Percentiles rank a stretch among this genome's conserved stretches.
phyloP scores from a whole-genome alignment of 1,140 invertebrate genomes.

The Mesaphorura yosii region DNA sequence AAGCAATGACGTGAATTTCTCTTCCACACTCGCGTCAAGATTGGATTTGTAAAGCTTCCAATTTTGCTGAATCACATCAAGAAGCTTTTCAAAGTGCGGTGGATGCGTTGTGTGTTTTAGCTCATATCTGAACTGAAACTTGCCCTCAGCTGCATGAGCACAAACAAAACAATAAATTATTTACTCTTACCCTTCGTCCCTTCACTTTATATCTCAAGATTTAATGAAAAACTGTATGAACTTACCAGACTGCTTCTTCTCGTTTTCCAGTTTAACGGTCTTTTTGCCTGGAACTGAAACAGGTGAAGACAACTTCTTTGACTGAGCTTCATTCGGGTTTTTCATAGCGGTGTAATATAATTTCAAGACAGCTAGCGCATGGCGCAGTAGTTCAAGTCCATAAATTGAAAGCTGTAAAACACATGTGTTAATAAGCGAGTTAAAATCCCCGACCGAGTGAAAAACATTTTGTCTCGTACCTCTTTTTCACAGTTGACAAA shows the following conservation, averaged over 20 bases:
- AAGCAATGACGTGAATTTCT: constrained; percentile 61
- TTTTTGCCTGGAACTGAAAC: constrained; percentile 30
- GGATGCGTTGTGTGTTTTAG: constrained; percentile 8
- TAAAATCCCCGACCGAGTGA: no score
- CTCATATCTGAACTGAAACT: neutral
- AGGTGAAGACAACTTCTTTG: constrained; percentile 20
- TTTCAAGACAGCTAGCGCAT: constrained; percentile 26
- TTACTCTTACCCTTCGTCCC: no score
- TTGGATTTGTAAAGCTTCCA: constrained; percentile 43
- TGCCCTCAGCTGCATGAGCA: no score
- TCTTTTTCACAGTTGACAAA: no score
- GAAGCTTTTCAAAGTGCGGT: constrained; percentile 23
- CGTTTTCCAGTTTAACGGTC: constrained; percentile 20
- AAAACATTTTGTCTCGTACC: no score
- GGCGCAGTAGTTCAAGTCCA: constrained; percentile 20
- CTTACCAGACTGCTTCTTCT: constrained; percentile 23
- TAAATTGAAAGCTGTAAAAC: constrained; percentile 11
- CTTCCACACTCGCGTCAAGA: constrained; percentile 54
- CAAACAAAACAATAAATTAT: no score
- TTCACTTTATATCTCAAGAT: no score
- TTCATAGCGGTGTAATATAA: constrained; percentile 25
- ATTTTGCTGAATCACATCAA: constrained; percentile 13
- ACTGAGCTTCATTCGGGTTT: no score
- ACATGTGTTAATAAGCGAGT: neutral
- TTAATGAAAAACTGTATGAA: neutral